Evolutionary conservation across 2,797 vertebrate species (phyloP).

Genomic region (Falco naumanni): DNA sequence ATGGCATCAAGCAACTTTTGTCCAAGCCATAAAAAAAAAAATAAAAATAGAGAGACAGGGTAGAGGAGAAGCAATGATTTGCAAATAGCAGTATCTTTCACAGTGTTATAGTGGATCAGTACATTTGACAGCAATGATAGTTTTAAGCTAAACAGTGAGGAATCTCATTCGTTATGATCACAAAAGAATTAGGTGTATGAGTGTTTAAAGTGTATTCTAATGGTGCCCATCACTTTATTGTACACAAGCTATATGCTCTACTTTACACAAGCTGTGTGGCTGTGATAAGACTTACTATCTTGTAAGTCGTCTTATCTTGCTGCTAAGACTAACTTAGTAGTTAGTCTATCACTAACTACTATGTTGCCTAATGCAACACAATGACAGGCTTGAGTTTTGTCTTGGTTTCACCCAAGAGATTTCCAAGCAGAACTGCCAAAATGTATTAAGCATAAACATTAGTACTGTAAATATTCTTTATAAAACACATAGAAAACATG

Average conservation of each 20-base stretch:
- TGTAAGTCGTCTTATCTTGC: background rate
- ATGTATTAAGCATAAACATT: background rate
- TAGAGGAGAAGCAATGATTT: background rate
- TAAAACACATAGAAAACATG: background rate
- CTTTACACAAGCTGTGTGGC: background rate
- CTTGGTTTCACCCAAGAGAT: background rate
- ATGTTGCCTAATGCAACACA: background rate
- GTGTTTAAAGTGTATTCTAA: background rate
- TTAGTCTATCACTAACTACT: no score
- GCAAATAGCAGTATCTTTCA: background rate
- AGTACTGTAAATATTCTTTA: background rate
- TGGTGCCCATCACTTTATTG: background rate
- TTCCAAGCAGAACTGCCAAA: background rate
- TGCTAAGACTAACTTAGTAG: no score
- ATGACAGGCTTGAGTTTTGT: background rate
- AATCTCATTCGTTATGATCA: background rate
- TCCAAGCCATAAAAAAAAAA: background rate
- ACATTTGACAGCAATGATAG: no score
- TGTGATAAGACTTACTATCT: background rate
- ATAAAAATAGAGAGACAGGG: background rate
- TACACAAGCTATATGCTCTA: background rate
- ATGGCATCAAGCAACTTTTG: background rate
- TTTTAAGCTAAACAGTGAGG: background rate
- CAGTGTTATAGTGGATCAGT: background rate
- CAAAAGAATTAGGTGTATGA: background rate